Percentiles rank a stretch among this genome's conserved stretches.
These are phyloP conservation scores for Neoniphon sammara DNA, from an alignment of 2,797 vertebrate genomes.

Conservation along the genomic window DNA sequence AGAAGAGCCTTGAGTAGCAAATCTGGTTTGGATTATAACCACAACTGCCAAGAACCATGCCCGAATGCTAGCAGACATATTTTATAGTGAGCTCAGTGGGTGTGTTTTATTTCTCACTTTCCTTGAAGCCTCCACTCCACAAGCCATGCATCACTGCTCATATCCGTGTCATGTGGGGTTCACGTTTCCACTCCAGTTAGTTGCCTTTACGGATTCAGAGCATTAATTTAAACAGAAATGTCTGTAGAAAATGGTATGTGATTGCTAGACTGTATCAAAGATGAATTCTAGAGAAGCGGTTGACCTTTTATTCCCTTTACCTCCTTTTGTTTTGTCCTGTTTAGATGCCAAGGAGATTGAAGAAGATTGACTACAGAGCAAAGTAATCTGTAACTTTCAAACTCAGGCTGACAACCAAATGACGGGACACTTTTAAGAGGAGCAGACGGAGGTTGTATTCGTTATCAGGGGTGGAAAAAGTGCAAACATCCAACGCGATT, in stretches of 20 bases:
- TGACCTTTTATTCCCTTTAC: neutral
- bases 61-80: slow-evolving; percentile 53
- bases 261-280: slow-evolving; percentile 2
- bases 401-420: neutral
- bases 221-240: neutral
- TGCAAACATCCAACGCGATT: too few species aligned
- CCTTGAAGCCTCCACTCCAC: slow-evolving; percentile 30
- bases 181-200: slow-evolving; percentile 32
- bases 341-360: neutral
- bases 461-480: too few species aligned
- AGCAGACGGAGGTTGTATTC: neutral
- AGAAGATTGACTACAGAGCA: neutral
- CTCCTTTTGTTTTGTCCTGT: neutral
- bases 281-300: slow-evolving; percentile 1
- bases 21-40: slow-evolving; percentile 68
- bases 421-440: neutral
- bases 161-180: slow-evolving; percentile 28
- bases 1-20: slow-evolving; percentile 41
- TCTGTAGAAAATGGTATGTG: neutral
- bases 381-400: neutral
- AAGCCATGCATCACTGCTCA: slow-evolving; percentile 26
- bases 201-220: slow-evolving; percentile 5
- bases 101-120: slow-evolving; percentile 55
- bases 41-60: slow-evolving; percentile 50
- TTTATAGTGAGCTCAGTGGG: slow-evolving; percentile 52